A percentile compares a stretch with the other conserved stretches of the same genome.
phyloP scores from a whole-genome alignment of 2,888 invertebrate genomes.

The Pseudanteris insignis region DNA sequence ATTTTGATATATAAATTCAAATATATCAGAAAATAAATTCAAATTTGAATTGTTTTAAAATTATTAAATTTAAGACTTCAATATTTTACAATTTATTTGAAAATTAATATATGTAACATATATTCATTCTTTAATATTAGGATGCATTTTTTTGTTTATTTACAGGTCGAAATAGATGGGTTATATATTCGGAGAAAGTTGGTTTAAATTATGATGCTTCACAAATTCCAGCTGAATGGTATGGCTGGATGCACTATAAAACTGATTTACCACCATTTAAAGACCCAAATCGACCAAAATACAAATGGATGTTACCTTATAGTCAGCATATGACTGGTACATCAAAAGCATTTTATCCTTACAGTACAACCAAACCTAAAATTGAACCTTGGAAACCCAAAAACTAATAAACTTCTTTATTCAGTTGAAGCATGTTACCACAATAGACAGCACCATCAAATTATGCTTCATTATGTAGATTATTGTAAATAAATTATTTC shows the following conservation, averaged over 20 bases:
- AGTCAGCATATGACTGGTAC: constrained; percentile 88
- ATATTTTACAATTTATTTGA: background rate
- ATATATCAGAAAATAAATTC: no score
- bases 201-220: constrained; percentile 83
- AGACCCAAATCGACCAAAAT: constrained; percentile 79
- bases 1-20: no score
- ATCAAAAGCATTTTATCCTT: constrained; percentile 82
- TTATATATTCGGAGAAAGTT: constrained; percentile 82
- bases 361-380: constrained; percentile 87
- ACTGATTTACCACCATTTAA: constrained; percentile 76
- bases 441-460: background rate
- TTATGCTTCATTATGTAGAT: background rate
- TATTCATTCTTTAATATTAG: background rate
- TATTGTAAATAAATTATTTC: background rate
- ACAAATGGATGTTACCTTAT: constrained; percentile 88
- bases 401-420: no score
- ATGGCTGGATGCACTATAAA: constrained; percentile 96
- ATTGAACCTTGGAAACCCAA: constrained; percentile 83
- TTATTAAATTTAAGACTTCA: no score
- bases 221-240: constrained; percentile 97
- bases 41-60: no score
- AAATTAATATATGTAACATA: background rate
- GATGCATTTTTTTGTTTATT: constrained; percentile 6
- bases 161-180: constrained; percentile 91
- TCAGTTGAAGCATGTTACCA: constrained; percentile 32